phyloP scores from a whole-genome alignment of 2,888 invertebrate genomes.

The Buathra laborator region DNA sequence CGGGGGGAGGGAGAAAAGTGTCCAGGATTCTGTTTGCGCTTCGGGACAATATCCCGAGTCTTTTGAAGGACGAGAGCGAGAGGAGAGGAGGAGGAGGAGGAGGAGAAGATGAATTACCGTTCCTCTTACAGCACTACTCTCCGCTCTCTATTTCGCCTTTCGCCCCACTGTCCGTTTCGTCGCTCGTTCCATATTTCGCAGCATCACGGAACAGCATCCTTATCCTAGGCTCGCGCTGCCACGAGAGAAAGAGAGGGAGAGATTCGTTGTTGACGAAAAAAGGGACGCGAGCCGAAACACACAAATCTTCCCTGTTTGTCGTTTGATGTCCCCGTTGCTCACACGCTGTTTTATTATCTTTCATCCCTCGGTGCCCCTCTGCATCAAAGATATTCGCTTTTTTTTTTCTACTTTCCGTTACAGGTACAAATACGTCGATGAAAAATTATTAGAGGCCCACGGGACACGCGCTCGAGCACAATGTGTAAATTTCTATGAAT shows the following conservation, averaged over 20 bases:
- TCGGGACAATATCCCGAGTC: conserved; percentile 81
- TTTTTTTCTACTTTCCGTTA: conserved; percentile 21
- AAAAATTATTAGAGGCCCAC: conserved; percentile 57
- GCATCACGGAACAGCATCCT: conserved; percentile 1
- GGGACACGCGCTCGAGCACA: conserved; percentile 47
- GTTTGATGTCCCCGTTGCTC: conserved; percentile 10
- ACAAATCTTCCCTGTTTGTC: conserved; percentile 8
- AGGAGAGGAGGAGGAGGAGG: conserved; percentile 66
- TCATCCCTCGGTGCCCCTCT: conserved; percentile 17
- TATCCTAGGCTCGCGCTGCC: not conserved
- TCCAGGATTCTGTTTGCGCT: conserved; percentile 81
- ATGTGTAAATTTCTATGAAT: conserved; percentile 22
- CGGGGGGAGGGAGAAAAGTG: conserved; percentile 72
- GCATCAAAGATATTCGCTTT: conserved; percentile 39
- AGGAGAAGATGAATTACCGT: conserved; percentile 76
- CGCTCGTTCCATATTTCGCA: conserved; percentile 9
- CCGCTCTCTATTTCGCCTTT: conserved; percentile 63
- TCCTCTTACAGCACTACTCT: conserved; percentile 44
- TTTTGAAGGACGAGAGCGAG: conserved; percentile 75
- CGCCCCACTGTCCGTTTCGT: conserved; percentile 54
- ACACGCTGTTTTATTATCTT: conserved; percentile 17
- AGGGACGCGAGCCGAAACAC: conserved; percentile 31
- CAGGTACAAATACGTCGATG: conserved; percentile 18
- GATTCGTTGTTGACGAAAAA: not conserved
- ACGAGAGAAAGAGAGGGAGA: not conserved